phyloP scores from a whole-genome alignment of 2,797 vertebrate genomes.

The Ctenochaetus hawaiiensis region DNA sequence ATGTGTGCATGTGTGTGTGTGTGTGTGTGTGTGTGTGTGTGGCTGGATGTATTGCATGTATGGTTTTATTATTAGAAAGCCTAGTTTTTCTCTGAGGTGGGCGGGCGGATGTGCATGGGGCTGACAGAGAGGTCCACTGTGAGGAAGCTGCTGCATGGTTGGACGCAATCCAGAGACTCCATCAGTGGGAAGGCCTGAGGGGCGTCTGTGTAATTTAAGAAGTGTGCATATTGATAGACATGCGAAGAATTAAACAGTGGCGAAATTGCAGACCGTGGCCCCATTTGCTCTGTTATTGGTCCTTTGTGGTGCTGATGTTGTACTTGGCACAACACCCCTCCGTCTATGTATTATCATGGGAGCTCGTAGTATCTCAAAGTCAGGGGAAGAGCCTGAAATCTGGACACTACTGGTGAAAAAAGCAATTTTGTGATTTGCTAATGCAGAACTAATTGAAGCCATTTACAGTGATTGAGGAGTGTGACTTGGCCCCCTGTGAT shows the following conservation, averaged over 20 bases:
- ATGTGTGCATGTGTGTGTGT: constrained; percentile 17
- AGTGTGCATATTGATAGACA: constrained; percentile 77
- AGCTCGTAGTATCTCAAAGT: constrained; percentile 27
- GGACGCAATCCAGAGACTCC: constrained; percentile 75
- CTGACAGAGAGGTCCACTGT: constrained; percentile 50
- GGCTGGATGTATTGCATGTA: constrained; percentile 16
- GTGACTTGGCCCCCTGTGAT: constrained; percentile 40
- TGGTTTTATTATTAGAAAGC: constrained; percentile 68
- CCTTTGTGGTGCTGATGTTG: constrained; percentile 58
- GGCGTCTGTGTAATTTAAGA: constrained; percentile 73
- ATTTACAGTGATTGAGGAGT: constrained; percentile 40
- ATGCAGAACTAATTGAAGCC: constrained; percentile 67
- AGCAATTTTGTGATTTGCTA: constrained; percentile 65
- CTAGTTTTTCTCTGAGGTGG: constrained; percentile 45
- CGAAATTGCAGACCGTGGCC: constrained; percentile 65
- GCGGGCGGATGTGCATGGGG: constrained; percentile 48
- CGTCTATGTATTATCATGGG: constrained; percentile 27
- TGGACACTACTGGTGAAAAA: constrained; percentile 57
- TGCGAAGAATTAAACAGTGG: constrained; percentile 69
- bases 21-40: constrained; percentile 27
- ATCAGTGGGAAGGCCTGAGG: constrained; percentile 67
- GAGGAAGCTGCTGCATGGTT: constrained; percentile 65
- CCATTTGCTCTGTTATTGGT: constrained; percentile 54
- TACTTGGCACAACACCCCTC: constrained; percentile 46
- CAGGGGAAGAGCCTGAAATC: constrained; percentile 27